phyloP scores from a whole-genome alignment of 2,797 vertebrate species.

The Pygocentrus nattereri region DNA sequence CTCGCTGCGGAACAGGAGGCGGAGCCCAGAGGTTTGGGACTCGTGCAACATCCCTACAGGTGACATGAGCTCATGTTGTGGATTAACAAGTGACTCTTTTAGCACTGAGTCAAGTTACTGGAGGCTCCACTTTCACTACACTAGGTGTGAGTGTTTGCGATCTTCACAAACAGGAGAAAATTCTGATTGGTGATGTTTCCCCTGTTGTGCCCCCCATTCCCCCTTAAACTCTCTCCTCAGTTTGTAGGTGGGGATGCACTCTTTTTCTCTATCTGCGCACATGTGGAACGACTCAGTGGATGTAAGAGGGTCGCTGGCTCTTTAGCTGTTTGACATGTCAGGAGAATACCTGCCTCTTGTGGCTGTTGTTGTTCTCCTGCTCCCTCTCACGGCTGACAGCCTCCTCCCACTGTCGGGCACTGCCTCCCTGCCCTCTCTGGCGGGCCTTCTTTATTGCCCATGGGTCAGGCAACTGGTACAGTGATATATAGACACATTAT shows the following conservation, averaged over 20 bases:
- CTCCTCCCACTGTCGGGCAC: no score
- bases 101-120: constrained; percentile 47
- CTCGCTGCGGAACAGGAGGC: no score
- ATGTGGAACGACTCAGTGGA: constrained; percentile 52
- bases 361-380: no score
- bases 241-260: constrained; percentile 28
- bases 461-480: no score
- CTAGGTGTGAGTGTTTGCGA: constrained; percentile 28
- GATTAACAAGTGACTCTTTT: constrained; percentile 46
- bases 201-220: constrained; percentile 44
- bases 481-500: no score
- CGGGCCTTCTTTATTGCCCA: no score
- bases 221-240: constrained; percentile 42
- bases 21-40: no score
- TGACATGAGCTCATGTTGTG: constrained; percentile 40
- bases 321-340: constrained; percentile 67
- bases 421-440: no score
- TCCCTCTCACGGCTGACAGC: no score
- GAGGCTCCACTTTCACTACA: constrained; percentile 57
- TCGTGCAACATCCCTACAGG: constrained; percentile 47
- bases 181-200: constrained; percentile 51
- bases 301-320: constrained; percentile 67
- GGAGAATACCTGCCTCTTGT: constrained; percentile 71
- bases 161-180: constrained; percentile 48
- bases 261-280: constrained; percentile 25